phyloP scores from a whole-genome alignment of 37 sponge, comb jelly and placozoan species.

The Sycon ciliatum region DNA sequence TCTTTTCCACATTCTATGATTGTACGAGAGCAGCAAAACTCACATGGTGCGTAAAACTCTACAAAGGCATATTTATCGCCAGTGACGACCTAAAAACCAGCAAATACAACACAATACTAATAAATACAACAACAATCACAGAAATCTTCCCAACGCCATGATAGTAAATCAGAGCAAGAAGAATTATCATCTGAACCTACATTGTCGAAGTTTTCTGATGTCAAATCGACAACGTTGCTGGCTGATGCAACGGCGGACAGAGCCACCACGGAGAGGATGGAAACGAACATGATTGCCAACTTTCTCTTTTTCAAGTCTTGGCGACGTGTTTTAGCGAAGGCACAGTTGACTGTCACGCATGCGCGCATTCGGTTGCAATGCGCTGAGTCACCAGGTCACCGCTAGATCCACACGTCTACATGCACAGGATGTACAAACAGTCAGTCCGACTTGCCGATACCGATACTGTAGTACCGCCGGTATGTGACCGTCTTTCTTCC shows the following conservation, averaged over 20 bases:
- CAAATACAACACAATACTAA: background rate
- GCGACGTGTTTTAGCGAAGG: too few species aligned
- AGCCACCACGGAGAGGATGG: background rate
- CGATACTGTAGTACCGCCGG: too few species aligned
- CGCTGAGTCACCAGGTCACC: too few species aligned
- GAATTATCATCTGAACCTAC: constrained; percentile 23
- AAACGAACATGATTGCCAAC: too few species aligned
- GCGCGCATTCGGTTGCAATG: too few species aligned
- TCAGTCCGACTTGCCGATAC: too few species aligned
- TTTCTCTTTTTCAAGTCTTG: too few species aligned
- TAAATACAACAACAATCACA: background rate
- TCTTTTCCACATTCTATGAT: background rate
- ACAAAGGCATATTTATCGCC: constrained; percentile 81
- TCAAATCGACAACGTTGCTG: constrained; percentile 64
- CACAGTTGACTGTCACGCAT: too few species aligned
- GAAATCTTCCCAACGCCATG: background rate
- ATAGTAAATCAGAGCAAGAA: background rate
- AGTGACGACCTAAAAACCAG: constrained; percentile 57
- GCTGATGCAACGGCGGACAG: constrained; percentile 15
- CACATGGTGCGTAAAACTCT: constrained; percentile 95
- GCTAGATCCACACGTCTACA: too few species aligned
- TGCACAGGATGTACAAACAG: too few species aligned
- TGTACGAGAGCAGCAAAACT: constrained; percentile 20
- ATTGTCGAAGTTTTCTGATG: constrained; percentile 76
- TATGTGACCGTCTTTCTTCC: too few species aligned